Evolutionary conservation across 2,888 invertebrate genomes (phyloP).

Genomic region (Athalia circularis): DNA sequence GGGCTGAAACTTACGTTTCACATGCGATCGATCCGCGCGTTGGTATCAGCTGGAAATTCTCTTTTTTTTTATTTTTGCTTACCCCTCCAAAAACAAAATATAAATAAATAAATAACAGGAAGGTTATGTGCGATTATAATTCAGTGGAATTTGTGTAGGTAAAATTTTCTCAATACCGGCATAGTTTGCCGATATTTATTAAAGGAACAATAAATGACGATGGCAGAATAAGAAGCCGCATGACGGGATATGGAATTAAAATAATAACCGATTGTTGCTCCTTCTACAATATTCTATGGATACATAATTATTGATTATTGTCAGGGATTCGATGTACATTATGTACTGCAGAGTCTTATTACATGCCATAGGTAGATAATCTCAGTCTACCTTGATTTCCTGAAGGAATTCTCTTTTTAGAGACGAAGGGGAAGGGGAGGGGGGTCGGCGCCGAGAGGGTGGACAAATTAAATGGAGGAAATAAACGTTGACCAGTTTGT

Average conservation of each 20-base stretch:
- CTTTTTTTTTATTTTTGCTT: neutral
- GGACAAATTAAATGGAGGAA: neutral
- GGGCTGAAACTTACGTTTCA: conserved; percentile 22
- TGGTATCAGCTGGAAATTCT: conserved; percentile 30
- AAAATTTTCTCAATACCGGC: no score
- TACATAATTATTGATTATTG: conserved; percentile 33
- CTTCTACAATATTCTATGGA: neutral
- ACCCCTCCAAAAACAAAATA: neutral
- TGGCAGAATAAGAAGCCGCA: no score
- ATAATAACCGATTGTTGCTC: conserved; percentile 1
- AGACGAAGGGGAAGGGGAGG: no score
- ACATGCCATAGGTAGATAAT: neutral
- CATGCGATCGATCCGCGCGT: conserved; percentile 36
- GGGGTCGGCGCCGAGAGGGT: neutral
- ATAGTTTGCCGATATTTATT: no score
- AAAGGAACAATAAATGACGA: no score
- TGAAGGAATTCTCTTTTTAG: neutral
- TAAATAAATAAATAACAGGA: no score
- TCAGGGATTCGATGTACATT: neutral
- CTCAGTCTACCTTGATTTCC: neutral
- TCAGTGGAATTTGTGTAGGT: no score
- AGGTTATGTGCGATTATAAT: no score
- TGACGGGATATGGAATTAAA: no score
- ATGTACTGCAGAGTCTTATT: neutral
- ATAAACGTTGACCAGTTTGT: no score